phyloP scores from a whole-genome alignment of 1,140 invertebrate genomes.

The Anoplophora glabripennis region DNA sequence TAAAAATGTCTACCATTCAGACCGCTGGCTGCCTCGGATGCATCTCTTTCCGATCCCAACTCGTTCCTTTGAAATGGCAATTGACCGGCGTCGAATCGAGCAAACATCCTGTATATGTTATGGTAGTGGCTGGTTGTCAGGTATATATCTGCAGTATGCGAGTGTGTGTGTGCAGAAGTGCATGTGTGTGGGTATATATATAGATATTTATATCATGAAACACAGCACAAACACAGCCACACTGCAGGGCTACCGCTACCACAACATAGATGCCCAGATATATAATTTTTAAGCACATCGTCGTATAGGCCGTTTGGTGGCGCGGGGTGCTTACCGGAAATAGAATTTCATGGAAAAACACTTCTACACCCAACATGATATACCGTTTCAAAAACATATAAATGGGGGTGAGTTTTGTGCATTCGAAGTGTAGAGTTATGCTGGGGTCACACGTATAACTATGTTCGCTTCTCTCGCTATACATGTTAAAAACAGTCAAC shows the following conservation, averaged over 20 bases:
- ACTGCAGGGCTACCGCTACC: conserved; percentile 50
- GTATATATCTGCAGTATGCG: conserved; percentile 40
- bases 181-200: conserved; percentile 34
- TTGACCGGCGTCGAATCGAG: background rate
- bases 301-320: no score
- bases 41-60: no score
- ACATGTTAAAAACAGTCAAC: no score
- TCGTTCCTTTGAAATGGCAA: no score
- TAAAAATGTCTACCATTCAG: no score
- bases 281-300: background rate
- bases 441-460: no score
- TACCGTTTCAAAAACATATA: no score
- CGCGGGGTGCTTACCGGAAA: background rate
- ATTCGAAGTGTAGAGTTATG: no score
- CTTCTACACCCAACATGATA: no score
- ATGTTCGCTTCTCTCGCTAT: no score
- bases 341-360: background rate
- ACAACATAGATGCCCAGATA: conserved; percentile 42
- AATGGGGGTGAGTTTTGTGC: no score
- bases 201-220: conserved; percentile 36
- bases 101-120: conserved; percentile 32
- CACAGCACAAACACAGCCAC: conserved; percentile 50
- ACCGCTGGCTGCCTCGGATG: no score
- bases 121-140: conserved; percentile 43
- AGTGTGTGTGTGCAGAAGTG: conserved; percentile 46